A percentile compares a stretch with the other conserved stretches of the same genome.
Conservation (phyloP, 2,797 vertebrate genomes). For the Chelonia mydas region DNA sequence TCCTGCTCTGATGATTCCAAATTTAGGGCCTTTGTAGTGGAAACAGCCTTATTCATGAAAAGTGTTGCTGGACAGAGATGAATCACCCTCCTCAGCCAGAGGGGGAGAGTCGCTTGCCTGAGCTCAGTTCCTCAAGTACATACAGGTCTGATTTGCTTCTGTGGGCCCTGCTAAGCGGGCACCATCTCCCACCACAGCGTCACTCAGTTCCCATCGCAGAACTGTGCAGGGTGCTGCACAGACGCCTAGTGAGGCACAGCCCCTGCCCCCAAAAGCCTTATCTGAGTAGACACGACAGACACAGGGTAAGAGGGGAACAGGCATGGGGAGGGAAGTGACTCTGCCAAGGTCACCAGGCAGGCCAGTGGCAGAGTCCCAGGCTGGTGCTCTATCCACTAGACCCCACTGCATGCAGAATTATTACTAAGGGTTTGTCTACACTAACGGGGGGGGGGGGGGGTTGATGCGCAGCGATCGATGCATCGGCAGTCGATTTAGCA, state of each 20-base stretch:
- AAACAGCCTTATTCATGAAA: background rate
- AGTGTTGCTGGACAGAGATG: accelerated
- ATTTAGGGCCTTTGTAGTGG: background rate
- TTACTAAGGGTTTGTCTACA: background rate
- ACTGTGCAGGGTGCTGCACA: background rate
- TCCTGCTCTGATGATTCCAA: background rate
- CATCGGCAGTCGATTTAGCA: too few relatives aligned
- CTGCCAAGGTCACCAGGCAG: background rate
- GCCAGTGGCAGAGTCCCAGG: background rate
- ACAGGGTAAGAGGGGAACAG: background rate
- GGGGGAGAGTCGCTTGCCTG: background rate
- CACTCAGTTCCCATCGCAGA: background rate
- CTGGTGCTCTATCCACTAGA: background rate
- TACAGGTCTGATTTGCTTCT: background rate
- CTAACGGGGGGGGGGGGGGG: too few relatives aligned
- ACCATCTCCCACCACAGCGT: background rate
- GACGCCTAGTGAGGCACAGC: background rate
- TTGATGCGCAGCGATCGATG: too few relatives aligned
- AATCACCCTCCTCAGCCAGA: background rate
- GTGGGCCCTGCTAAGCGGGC: background rate
- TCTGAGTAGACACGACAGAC: background rate
- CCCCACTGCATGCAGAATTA: background rate
- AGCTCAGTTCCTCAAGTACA: background rate
- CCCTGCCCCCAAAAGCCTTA: background rate
- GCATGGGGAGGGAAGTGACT: background rate